These are phyloP conservation scores for Synanthedon myopaeformis DNA, from an alignment of 2,888 invertebrate species.

Conservation along the genomic window DNA sequence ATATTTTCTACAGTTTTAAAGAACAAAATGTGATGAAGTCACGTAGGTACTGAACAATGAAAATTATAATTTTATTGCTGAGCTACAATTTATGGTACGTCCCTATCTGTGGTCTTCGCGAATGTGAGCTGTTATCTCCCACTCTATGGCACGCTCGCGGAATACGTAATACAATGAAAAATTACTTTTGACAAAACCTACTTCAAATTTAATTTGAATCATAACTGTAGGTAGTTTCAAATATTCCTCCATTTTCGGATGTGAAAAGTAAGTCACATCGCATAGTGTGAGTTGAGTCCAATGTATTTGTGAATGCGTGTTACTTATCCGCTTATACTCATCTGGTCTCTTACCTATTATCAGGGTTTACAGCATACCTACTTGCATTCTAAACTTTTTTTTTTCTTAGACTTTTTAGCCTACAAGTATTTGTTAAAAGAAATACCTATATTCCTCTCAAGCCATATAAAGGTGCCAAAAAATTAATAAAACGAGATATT, in stretches of 20 bases:
- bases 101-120: neutral
- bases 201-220: neutral
- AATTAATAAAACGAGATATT: no score
- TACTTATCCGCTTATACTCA: no score
- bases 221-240: neutral
- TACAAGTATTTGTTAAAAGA: no score
- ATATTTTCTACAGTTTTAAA: neutral
- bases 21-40: conserved; percentile 18
- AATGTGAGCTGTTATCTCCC: neutral
- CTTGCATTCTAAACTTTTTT: no score
- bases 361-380: no score
- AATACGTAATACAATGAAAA: neutral
- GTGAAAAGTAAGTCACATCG: neutral
- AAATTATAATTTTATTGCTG: conserved; percentile 45
- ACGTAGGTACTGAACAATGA: conserved; percentile 22
- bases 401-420: no score
- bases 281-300: no score
- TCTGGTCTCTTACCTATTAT: no score
- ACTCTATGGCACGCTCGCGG: neutral
- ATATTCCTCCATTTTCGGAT: neutral
- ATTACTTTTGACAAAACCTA: neutral
- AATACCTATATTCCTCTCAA: no score
- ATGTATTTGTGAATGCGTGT: no score
- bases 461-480: no score
- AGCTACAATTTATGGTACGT: conserved; percentile 15